A percentile compares a stretch with the other conserved stretches of the same genome.
Evolutionary conservation across 2,113 vertebrate species (phyloP).

Genomic region (Istiophorus platypterus): DNA sequence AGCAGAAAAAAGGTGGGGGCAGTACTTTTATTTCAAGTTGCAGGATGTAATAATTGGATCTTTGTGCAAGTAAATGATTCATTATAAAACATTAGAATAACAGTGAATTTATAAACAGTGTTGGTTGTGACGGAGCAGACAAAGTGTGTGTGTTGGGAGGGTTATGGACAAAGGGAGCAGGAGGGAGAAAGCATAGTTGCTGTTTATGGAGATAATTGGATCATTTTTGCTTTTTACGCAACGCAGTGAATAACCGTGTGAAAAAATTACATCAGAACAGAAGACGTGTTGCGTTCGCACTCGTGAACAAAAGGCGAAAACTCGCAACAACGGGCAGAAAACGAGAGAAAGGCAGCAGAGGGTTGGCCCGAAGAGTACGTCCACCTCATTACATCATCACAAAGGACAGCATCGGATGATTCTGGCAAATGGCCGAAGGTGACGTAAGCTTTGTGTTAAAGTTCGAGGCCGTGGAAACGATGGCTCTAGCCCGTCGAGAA

Average conservation of each 20-base stretch:
- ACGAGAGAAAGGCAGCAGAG: not conserved
- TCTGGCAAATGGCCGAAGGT: no score
- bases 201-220: not conserved
- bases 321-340: not conserved
- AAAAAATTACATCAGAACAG: not conserved
- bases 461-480: no score
- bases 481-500: no score
- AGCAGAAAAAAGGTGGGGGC: constrained; percentile 16
- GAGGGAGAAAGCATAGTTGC: not conserved
- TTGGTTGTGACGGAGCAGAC: no score
- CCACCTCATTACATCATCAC: not conserved
- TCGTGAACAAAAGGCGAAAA: not conserved
- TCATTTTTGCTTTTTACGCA: not conserved
- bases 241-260: not conserved
- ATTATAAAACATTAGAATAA: not conserved
- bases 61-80: constrained; percentile 11
- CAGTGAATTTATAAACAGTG: not conserved
- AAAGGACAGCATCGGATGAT: no score
- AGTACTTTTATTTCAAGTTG: constrained; percentile 3
- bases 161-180: no score
- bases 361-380: not conserved
- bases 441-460: no score
- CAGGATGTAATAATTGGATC: constrained; percentile 12
- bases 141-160: no score
- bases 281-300: not conserved